These are phyloP conservation scores for Heliconius nattereri DNA, from an alignment of 1,140 invertebrate genomes.

Conservation along the genomic window DNA sequence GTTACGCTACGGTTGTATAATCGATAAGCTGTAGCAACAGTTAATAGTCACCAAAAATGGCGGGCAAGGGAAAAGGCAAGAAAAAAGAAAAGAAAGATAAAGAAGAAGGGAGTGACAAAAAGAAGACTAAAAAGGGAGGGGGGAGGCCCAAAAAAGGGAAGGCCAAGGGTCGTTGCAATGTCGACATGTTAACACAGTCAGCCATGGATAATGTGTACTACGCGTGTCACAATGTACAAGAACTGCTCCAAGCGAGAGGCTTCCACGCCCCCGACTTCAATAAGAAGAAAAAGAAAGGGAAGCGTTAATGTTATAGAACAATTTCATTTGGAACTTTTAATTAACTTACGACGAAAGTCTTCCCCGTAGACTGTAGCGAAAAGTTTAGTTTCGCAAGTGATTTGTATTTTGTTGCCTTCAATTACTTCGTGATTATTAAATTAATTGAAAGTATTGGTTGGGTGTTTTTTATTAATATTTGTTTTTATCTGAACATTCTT, in stretches of 20 bases:
- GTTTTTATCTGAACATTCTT: background rate
- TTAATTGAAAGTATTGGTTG: background rate
- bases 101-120: conserved; percentile 66
- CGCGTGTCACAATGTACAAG: conserved; percentile 93
- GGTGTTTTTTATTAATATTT: background rate
- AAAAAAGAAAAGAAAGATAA: conserved; percentile 67
- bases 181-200: conserved; percentile 92
- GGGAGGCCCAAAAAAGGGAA: conserved; percentile 83
- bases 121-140: conserved; percentile 69
- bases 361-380: background rate
- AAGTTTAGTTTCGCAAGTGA: background rate
- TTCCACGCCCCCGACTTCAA: conserved; percentile 91
- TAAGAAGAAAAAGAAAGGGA: conserved; percentile 91
- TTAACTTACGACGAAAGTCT: background rate
- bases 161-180: conserved; percentile 83
- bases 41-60: conserved; percentile 44
- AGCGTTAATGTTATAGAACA: conserved; percentile 50
- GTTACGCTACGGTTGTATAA: conserved; percentile 26
- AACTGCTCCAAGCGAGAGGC: conserved; percentile 87
- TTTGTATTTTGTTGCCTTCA: background rate
- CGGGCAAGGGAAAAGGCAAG: conserved; percentile 68
- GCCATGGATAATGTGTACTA: conserved; percentile 94
- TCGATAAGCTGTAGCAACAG: conserved; percentile 46
- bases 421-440: background rate
- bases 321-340: background rate